phyloP scores from a whole-genome alignment of 2,113 vertebrate genomes.

The Mionectes macconnelli region DNA sequence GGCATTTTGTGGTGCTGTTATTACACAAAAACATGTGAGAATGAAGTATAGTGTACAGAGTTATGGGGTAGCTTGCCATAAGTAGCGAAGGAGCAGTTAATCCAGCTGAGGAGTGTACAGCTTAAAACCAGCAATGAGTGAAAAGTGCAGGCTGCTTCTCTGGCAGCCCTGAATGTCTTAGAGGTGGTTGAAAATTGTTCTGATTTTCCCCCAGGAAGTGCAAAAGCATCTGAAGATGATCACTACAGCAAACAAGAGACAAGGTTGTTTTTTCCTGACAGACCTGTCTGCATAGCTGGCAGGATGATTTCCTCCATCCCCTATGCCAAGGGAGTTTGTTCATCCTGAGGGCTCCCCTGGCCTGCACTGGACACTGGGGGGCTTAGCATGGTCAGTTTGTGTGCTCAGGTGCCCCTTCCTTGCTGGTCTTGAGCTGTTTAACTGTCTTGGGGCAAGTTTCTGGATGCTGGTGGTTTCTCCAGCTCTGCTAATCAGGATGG shows the following conservation, averaged over 20 bases:
- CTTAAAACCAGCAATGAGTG: not conserved
- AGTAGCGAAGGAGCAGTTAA: not conserved
- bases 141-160: not conserved
- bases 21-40: not conserved
- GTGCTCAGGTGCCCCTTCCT: not conserved
- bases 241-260: not conserved
- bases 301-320: not conserved
- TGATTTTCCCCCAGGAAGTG: not conserved
- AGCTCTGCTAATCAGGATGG: not conserved
- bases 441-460: not conserved
- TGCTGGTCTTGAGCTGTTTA: not conserved
- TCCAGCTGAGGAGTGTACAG: not conserved
- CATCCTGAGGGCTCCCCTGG: not conserved
- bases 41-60: not conserved
- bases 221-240: not conserved
- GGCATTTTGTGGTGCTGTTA: not conserved
- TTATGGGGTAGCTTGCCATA: not conserved
- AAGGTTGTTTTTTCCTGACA: not conserved
- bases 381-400: not conserved
- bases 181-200: not conserved
- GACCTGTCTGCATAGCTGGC: not conserved
- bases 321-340: rapidly evolving
- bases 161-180: not conserved
- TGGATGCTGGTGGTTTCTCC: not conserved
- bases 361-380: rapidly evolving